phyloP scores from a whole-genome alignment of 2,113 vertebrate species.

The Perca fluviatilis region DNA sequence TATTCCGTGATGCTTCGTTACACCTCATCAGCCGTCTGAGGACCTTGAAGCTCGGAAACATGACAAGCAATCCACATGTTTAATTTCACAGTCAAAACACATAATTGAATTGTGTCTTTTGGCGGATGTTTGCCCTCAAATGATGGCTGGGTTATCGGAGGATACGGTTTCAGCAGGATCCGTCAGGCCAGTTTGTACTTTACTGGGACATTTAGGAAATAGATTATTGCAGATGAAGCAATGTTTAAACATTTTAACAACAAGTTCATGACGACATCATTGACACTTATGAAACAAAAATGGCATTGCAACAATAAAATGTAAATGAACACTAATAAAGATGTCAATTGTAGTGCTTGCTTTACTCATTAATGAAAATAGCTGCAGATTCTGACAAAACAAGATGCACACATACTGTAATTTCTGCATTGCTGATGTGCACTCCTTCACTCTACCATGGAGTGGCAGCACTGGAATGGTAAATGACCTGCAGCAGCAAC shows the following conservation, averaged over 20 bases:
- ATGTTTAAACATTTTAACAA: not conserved
- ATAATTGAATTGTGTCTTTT: not conserved
- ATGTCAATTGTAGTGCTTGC: not conserved
- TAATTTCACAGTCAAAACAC: slow-evolving; percentile 5
- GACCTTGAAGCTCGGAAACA: not conserved
- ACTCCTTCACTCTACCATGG: slow-evolving; percentile 53
- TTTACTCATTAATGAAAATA: slow-evolving; percentile 10
- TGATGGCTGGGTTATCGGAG: not conserved
- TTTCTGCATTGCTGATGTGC: slow-evolving; percentile 10
- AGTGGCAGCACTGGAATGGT: slow-evolving; percentile 64
- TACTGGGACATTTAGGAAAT: not conserved
- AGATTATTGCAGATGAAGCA: not conserved
- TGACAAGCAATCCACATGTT: not conserved
- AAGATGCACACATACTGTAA: not conserved
- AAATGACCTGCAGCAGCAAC: slow-evolving; percentile 8
- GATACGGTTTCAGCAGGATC: slow-evolving; percentile 1
- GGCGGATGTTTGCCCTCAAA: not conserved
- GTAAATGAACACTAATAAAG: slow-evolving; percentile 24
- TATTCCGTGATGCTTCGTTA: slow-evolving; percentile 7
- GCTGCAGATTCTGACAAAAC: not conserved
- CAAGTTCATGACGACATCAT: not conserved
- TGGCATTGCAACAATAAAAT: slow-evolving; percentile 11
- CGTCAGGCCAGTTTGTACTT: not conserved
- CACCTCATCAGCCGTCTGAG: not conserved
- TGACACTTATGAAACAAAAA: not conserved